Evolutionary conservation across 2,113 vertebrate genomes (phyloP).

Genomic region (Dromiciops gliroides): DNA sequence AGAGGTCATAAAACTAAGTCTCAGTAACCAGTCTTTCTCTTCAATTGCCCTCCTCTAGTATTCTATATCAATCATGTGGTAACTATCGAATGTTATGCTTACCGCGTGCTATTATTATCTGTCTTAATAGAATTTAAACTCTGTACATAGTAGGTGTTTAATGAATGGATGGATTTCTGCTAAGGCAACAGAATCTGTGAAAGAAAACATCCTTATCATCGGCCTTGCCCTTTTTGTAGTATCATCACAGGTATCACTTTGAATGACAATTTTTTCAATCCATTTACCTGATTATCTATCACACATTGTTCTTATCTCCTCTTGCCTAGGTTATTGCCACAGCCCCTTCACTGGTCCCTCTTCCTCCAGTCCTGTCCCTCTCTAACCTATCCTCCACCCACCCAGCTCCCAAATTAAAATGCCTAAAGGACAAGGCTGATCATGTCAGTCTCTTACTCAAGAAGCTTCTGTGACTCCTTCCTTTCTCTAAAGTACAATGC

Average conservation of each 20-base stretch:
- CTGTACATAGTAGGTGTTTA: too few relatives aligned
- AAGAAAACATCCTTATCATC: background rate
- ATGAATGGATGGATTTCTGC: background rate
- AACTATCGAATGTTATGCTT: too few relatives aligned
- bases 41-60: background rate
- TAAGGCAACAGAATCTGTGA: background rate
- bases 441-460: background rate
- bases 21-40: conserved; percentile 12
- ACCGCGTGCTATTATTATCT: too few relatives aligned
- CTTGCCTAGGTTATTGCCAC: too few relatives aligned
- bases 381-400: background rate
- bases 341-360: too few relatives aligned
- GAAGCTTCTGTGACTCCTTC: background rate
- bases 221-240: background rate
- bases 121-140: too few relatives aligned
- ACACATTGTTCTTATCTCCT: too few relatives aligned
- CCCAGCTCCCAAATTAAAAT: background rate
- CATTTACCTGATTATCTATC: background rate
- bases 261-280: background rate
- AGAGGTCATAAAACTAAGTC: background rate
- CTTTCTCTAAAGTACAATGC: background rate
- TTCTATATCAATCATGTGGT: background rate
- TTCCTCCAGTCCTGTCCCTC: background rate
- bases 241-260: background rate
- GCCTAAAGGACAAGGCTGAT: background rate